These are phyloP conservation scores for Candoia aspera DNA, from an alignment of 2,113 vertebrate genomes.

Conservation along the genomic window DNA sequence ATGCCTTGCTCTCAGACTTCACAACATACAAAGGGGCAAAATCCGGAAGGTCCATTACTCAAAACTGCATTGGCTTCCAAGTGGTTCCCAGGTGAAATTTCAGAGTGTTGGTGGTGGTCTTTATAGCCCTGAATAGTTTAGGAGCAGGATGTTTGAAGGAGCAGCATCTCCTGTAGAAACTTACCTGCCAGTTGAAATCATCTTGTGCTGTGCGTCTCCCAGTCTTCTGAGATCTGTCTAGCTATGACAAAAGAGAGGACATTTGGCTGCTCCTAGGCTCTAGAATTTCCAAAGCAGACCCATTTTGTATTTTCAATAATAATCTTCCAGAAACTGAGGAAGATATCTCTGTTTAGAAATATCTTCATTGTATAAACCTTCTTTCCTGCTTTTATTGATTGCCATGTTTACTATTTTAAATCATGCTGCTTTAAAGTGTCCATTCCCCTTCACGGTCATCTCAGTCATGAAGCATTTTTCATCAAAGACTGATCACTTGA, in stretches of 20 bases:
- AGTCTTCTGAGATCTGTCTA: neutral
- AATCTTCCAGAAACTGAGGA: neutral
- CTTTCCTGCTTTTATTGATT: neutral
- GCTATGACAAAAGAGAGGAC: neutral
- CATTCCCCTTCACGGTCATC: neutral
- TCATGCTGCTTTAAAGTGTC: neutral
- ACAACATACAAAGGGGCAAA: accelerated
- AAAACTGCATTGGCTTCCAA: neutral
- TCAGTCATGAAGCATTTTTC: neutral
- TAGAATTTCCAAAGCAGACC: neutral
- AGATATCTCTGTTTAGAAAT: neutral
- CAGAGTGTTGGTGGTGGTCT: neutral
- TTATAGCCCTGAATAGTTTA: neutral
- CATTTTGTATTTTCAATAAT: neutral
- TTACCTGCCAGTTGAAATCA: neutral
- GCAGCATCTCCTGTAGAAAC: neutral
- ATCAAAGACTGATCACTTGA: neutral
- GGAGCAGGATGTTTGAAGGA: neutral
- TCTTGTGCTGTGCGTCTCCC: neutral
- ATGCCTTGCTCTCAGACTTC: conserved; percentile 14
- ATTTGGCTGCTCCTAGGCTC: neutral
- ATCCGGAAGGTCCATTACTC: neutral
- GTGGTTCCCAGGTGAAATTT: neutral
- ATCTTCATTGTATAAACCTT: neutral
- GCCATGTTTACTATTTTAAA: neutral